A percentile compares a stretch with the other conserved stretches of the same genome.
Evolutionary conservation across 2,888 invertebrate genomes (phyloP).

Genomic region (Phaedon cochleariae): DNA sequence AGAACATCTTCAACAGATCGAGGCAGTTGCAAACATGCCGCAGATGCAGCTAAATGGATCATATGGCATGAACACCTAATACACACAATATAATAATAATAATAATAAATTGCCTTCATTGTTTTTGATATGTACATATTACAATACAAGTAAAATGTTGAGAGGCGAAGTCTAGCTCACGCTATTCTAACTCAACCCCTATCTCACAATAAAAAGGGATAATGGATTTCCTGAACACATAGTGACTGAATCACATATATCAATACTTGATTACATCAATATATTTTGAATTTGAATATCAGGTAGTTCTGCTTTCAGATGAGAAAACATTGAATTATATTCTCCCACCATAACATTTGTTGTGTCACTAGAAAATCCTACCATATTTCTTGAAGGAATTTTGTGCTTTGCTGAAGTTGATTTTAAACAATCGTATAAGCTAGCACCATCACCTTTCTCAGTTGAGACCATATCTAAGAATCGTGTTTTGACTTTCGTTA

Average conservation of each 20-base stretch:
- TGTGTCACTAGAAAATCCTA: not conserved
- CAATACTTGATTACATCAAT: no score
- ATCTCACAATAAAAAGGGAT: no score
- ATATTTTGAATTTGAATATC: no score
- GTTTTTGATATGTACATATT: no score
- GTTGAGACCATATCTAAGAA: not conserved
- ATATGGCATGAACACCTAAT: not conserved
- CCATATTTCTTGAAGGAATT: not conserved
- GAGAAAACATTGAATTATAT: not conserved
- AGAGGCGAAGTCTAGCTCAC: no score
- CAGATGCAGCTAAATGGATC: not conserved
- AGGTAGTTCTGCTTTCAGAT: not conserved
- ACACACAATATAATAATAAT: no score
- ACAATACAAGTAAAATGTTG: no score
- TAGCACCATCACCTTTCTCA: not conserved
- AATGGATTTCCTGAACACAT: no score
- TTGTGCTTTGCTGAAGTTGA: not conserved
- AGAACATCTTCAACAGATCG: not conserved
- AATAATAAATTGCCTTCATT: no score
- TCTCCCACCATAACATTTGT: not conserved
- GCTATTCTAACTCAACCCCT: no score
- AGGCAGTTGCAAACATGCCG: not conserved
- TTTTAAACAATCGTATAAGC: not conserved
- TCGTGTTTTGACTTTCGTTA: not conserved
- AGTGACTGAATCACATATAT: no score